phyloP scores from a whole-genome alignment of 2,797 vertebrate genomes.

The Sebastes steindachneri region DNA sequence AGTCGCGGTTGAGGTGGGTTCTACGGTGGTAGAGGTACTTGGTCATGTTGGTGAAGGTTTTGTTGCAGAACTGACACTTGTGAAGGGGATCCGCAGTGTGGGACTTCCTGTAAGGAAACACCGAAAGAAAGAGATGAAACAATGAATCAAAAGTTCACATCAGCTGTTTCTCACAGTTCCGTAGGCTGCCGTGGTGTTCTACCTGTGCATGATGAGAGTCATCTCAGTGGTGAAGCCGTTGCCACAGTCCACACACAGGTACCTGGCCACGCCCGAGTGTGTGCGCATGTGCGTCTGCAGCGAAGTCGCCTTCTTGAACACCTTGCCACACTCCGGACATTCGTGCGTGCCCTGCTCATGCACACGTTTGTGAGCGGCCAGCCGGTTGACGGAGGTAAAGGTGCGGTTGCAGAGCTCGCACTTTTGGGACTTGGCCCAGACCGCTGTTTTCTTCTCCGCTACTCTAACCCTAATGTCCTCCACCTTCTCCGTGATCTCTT shows the following conservation, averaged over 20 bases:
- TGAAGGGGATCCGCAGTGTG: conserved; percentile 91
- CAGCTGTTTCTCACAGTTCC: too few species aligned
- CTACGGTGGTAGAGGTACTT: conserved; percentile 94
- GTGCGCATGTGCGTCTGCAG: conserved; percentile 91
- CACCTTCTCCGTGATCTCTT: conserved; percentile 53
- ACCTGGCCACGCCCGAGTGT: conserved; percentile 90
- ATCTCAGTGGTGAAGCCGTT: conserved; percentile 91
- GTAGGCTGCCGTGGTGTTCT: background rate
- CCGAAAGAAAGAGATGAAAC: background rate
- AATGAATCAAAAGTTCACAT: background rate
- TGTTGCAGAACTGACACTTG: conserved; percentile 90
- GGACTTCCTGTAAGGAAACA: conserved; percentile 79
- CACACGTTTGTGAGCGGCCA: conserved; percentile 88
- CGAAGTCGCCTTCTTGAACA: conserved; percentile 91
- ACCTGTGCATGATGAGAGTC: conserved; percentile 91
- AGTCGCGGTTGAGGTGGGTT: conserved; percentile 77
- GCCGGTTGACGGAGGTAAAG: conserved; percentile 89
- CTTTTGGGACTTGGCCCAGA: conserved; percentile 65
- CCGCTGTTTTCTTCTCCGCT: conserved; percentile 26
- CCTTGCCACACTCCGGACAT: conserved; percentile 89
- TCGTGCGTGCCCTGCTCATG: conserved; percentile 90
- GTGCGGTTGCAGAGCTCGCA: conserved; percentile 86
- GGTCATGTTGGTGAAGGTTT: conserved; percentile 95
- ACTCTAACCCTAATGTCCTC: conserved; percentile 57
- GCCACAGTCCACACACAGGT: conserved; percentile 93